A percentile compares a stretch with the other conserved stretches of the same genome.
These are phyloP conservation scores for Cygnus atratus DNA, from an alignment of 2,113 vertebrate species.

Conservation along the genomic window DNA sequence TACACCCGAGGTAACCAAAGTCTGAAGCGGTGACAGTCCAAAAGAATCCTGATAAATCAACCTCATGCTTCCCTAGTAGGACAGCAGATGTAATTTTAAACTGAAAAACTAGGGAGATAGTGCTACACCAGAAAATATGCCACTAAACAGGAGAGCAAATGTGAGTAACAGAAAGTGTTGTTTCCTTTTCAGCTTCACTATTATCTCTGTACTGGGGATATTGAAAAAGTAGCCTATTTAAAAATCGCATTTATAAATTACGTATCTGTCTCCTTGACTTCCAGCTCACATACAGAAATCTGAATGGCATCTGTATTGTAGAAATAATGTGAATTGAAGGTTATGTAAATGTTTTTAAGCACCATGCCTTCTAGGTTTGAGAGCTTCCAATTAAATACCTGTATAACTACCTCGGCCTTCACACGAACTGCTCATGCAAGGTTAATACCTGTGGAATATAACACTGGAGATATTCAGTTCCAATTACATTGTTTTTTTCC, in stretches of 20 bases:
- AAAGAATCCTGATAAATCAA: background rate
- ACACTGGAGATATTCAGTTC: background rate
- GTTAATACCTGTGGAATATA: background rate
- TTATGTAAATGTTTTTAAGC: background rate
- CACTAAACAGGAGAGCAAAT: background rate
- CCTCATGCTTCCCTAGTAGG: background rate
- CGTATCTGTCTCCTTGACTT: background rate
- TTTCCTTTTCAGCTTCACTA: background rate
- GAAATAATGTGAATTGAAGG: background rate
- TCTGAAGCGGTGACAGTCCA: background rate
- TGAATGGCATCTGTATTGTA: background rate
- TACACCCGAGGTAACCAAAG: background rate
- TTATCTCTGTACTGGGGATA: background rate
- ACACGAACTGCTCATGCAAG: background rate
- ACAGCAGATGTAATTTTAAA: background rate
- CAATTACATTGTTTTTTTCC: background rate
- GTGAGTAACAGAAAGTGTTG: background rate
- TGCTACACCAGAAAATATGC: background rate
- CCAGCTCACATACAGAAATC: background rate
- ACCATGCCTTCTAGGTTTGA: background rate
- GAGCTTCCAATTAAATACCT: background rate
- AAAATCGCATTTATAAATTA: background rate
- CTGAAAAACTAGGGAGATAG: background rate
- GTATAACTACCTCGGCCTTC: background rate
- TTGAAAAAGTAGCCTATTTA: background rate